These are phyloP conservation scores for Carterocephalus palaemon DNA, from an alignment of 2,888 invertebrate genomes.

Conservation along the genomic window DNA sequence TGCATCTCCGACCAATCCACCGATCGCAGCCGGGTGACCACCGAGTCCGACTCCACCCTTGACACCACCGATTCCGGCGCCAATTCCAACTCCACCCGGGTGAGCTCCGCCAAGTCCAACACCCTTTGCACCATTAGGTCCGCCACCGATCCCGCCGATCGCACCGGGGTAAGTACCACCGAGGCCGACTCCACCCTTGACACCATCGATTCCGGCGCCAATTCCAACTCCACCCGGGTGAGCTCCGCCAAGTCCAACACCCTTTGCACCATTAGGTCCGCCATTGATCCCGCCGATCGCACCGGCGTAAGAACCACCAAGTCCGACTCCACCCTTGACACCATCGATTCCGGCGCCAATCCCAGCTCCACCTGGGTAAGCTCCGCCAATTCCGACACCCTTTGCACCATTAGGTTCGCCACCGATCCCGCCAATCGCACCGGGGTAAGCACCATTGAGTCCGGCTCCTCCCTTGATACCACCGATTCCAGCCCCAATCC, in stretches of 20 bases:
- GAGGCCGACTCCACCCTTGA: slow-evolving; percentile 29
- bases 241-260: neutral
- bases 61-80: slow-evolving; percentile 32
- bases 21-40: slow-evolving; percentile 29
- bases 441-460: slow-evolving; percentile 28
- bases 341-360: slow-evolving; percentile 33
- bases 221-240: slow-evolving; percentile 33
- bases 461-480: slow-evolving; percentile 36
- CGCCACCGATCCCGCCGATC: slow-evolving; percentile 3
- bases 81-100: slow-evolving; percentile 32
- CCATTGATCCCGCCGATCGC: slow-evolving; percentile 12
- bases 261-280: neutral
- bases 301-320: too few species aligned
- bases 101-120: neutral
- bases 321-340: slow-evolving; percentile 28
- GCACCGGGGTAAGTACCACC: too few species aligned
- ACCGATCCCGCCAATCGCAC: slow-evolving; percentile 13
- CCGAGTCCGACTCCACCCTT: slow-evolving; percentile 29
- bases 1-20: slow-evolving; percentile 29
- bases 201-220: slow-evolving; percentile 31
- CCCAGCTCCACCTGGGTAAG: slow-evolving; percentile 30
- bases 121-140: neutral
- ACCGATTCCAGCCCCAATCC: slow-evolving; percentile 31
- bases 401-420: too few species aligned
- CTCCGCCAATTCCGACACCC: neutral